These are phyloP conservation scores for Vanessa atalanta DNA, from an alignment of 1,140 invertebrate species.

Conservation along the genomic window DNA sequence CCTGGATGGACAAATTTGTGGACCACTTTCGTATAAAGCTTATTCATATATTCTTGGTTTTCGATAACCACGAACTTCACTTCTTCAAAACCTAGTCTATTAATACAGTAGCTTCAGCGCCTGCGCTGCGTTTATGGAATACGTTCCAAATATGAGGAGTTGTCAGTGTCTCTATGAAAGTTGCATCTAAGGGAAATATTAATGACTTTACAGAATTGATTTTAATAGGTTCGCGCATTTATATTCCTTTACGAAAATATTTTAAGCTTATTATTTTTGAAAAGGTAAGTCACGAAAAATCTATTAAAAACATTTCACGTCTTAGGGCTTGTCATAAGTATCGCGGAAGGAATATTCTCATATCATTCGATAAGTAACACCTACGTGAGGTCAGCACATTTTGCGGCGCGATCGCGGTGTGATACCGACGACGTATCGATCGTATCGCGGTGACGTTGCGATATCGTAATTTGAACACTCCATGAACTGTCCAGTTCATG, in stretches of 20 bases:
- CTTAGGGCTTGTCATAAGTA: conserved; percentile 11
- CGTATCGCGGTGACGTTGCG: conserved; percentile 69
- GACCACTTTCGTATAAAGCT: no score
- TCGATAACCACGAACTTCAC: no score
- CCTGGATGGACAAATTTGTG: no score
- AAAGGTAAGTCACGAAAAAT: neutral
- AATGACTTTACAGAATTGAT: no score
- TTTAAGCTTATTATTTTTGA: neutral
- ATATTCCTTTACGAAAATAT: neutral
- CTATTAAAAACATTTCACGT: neutral
- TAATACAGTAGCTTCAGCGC: no score
- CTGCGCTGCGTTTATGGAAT: no score
- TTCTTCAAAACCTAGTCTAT: no score
- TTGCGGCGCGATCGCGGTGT: conserved; percentile 69
- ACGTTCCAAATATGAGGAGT: no score
- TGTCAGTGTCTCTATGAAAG: no score
- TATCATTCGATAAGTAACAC: conserved; percentile 65
- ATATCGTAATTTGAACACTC: conserved; percentile 70
- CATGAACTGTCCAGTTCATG: conserved; percentile 63
- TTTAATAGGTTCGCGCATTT: neutral
- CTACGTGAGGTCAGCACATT: conserved; percentile 74
- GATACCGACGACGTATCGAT: conserved; percentile 73
- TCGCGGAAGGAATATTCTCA: conserved; percentile 51
- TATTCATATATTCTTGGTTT: no score
- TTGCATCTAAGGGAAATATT: no score